Percentiles rank a stretch among this genome's conserved stretches.
Evolutionary conservation across 64 coral and sea anemone species (phyloP).

Genomic region (Trachythela sp.): DNA sequence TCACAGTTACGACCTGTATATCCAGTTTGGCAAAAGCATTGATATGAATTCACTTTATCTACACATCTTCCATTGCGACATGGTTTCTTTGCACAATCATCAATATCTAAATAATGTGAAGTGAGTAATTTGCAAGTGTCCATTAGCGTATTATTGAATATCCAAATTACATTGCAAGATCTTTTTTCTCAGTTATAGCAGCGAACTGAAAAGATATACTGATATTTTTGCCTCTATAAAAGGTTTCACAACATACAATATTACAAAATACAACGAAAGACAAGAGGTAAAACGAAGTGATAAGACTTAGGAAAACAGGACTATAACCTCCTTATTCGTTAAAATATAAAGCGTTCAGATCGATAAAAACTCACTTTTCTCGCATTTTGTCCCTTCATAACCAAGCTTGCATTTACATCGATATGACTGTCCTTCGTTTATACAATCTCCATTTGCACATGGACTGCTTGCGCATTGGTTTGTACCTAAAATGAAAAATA

Average conservation of each 20-base stretch:
- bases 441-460: not conserved
- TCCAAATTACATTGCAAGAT: too few species aligned
- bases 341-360: too few species aligned
- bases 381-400: not conserved
- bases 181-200: too few species aligned
- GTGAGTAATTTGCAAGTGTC: not conserved
- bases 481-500: not conserved
- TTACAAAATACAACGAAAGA: too few species aligned
- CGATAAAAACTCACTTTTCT: not conserved
- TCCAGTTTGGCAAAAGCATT: slow-evolving; percentile 31
- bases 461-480: not conserved
- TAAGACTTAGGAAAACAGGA: too few species aligned
- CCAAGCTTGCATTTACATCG: not conserved
- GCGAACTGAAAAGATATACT: too few species aligned
- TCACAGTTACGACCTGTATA: slow-evolving; percentile 49
- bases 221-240: too few species aligned
- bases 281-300: too few species aligned
- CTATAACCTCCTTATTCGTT: too few species aligned
- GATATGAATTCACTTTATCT: slow-evolving; percentile 41
- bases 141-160: too few species aligned
- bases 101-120: slow-evolving; percentile 28
- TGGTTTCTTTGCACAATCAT: slow-evolving; percentile 25
- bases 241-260: too few species aligned
- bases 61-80: slow-evolving; percentile 52
- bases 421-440: not conserved